These are phyloP conservation scores for Dynastes maya DNA, from an alignment of 2,888 invertebrate species.

Conservation along the genomic window DNA sequence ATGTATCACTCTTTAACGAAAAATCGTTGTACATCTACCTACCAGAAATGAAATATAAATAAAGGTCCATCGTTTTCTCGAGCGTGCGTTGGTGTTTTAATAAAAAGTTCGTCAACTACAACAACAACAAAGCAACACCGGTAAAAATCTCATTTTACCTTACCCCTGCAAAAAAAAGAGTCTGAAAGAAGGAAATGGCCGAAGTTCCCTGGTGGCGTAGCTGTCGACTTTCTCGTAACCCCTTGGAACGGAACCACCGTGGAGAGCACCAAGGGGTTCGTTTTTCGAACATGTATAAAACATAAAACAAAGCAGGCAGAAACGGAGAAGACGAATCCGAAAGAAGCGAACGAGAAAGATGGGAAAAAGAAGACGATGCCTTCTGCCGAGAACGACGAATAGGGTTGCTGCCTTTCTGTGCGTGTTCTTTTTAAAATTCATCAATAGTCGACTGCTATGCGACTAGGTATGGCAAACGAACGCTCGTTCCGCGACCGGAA, in stretches of 20 bases:
- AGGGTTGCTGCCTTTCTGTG: slow-evolving; percentile 30
- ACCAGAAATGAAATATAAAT: too few relatives aligned
- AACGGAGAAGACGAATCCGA: slow-evolving; percentile 9
- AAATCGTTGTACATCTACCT: too few relatives aligned
- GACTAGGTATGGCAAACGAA: slow-evolving; percentile 33
- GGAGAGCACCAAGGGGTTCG: slow-evolving; percentile 27
- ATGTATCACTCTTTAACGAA: too few relatives aligned
- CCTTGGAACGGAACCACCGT: neutral
- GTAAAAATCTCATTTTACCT: slow-evolving; percentile 9
- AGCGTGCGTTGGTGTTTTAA: too few relatives aligned
- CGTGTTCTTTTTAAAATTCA: slow-evolving; percentile 46
- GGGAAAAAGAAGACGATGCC: slow-evolving; percentile 8
- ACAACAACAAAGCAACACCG: slow-evolving; percentile 2
- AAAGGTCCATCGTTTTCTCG: too few relatives aligned
- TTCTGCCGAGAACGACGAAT: slow-evolving; percentile 18
- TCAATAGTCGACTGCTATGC: slow-evolving; percentile 41
- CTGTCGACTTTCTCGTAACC: slow-evolving; percentile 1
- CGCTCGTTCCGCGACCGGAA: slow-evolving; percentile 54
- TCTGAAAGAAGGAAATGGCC: neutral
- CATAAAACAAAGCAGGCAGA: slow-evolving; percentile 40
- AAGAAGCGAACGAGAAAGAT: neutral
- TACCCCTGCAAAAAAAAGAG: neutral
- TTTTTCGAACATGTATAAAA: slow-evolving; percentile 38
- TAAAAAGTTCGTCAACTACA: neutral
- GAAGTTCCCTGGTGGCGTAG: slow-evolving; percentile 1